Conservation (phyloP, 2,113 vertebrate genomes). For the Dicrurus megarhynchus region DNA sequence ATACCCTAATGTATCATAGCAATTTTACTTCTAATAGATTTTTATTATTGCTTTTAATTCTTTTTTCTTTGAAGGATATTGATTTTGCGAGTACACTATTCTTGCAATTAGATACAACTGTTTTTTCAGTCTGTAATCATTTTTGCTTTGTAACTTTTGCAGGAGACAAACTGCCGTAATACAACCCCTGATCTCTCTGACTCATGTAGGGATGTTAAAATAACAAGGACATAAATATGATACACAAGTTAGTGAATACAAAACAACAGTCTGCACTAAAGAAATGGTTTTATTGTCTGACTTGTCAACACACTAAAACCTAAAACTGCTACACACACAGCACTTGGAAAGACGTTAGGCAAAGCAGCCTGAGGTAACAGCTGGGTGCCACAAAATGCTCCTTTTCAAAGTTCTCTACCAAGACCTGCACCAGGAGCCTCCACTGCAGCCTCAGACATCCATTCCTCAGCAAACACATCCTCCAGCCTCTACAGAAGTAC, state of each 20-base stretch:
- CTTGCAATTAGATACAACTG: constrained; percentile 24
- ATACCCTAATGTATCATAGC: constrained; percentile 14
- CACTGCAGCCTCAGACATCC: background rate
- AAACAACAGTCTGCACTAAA: background rate
- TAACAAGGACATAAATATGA: constrained; percentile 29
- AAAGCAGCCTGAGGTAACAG: background rate
- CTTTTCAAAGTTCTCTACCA: background rate
- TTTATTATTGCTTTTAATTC: constrained; percentile 52
- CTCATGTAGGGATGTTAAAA: constrained; percentile 8
- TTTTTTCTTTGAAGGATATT: constrained; percentile 45
- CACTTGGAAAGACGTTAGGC: background rate
- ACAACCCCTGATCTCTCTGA: constrained; percentile 15
- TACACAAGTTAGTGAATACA: background rate
- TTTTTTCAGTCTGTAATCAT: constrained; percentile 36
- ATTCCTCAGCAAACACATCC: background rate
- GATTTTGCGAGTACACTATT: constrained; percentile 42
- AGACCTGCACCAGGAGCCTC: background rate
- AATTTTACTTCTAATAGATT: constrained; percentile 49
- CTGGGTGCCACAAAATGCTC: background rate
- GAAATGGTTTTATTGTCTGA: background rate
- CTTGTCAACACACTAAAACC: background rate
- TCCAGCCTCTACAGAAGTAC: background rate
- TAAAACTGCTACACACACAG: background rate
- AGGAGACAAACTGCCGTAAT: constrained; percentile 40
- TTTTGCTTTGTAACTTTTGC: constrained; percentile 33